These are phyloP conservation scores for Morpho deidamia DNA, from an alignment of 2,888 invertebrate genomes.

Conservation along the genomic window DNA sequence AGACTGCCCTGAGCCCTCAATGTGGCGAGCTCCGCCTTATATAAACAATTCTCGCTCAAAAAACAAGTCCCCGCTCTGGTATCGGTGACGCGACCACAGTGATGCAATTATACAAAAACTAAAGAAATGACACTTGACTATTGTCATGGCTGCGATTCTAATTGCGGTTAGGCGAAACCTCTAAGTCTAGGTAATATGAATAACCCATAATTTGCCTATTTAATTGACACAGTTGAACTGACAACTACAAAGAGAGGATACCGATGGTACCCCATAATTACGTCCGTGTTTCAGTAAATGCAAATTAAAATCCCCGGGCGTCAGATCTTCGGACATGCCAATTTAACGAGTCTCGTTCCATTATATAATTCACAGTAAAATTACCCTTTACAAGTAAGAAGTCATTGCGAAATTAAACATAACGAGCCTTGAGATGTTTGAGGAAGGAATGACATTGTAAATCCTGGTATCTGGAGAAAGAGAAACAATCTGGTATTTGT, in stretches of 20 bases:
- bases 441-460: too few species aligned
- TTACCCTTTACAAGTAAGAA: background rate
- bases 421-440: background rate
- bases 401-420: background rate
- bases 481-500: too few species aligned
- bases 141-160: too few species aligned
- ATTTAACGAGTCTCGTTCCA: constrained; percentile 16
- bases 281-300: constrained; percentile 4
- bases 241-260: constrained; percentile 1
- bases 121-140: too few species aligned
- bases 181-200: background rate
- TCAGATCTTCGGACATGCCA: constrained; percentile 6
- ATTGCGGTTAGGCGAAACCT: too few species aligned
- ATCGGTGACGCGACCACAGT: too few species aligned
- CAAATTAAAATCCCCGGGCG: constrained; percentile 19
- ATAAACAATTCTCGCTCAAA: too few species aligned
- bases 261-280: constrained; percentile 7
- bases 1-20: too few species aligned
- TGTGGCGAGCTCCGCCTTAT: too few species aligned
- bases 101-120: too few species aligned
- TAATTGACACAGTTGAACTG: background rate
- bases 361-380: background rate
- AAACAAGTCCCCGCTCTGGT: too few species aligned
- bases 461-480: too few species aligned
- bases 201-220: background rate